Conservation (phyloP, 2,797 vertebrate genomes). For the Amblyopsis hoosieri region DNA sequence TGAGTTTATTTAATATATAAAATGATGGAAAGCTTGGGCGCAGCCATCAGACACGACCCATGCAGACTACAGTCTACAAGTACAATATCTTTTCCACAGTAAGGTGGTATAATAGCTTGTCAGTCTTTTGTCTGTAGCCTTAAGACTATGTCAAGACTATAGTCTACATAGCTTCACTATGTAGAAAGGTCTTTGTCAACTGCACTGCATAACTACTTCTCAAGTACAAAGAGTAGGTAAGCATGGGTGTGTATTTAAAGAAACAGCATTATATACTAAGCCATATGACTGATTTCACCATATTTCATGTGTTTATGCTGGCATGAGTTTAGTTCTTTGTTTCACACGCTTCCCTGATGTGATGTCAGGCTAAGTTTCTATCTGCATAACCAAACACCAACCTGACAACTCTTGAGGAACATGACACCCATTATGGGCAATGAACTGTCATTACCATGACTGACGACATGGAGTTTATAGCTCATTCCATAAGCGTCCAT, state of each 20-base stretch:
- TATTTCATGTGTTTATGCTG: too few relatives aligned
- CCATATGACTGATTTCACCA: background rate
- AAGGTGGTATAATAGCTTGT: too few relatives aligned
- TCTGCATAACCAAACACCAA: constrained; percentile 49
- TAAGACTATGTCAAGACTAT: too few relatives aligned
- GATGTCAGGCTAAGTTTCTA: constrained; percentile 48
- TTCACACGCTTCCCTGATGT: constrained; percentile 31
- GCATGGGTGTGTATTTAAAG: constrained; percentile 11
- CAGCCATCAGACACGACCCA: too few relatives aligned
- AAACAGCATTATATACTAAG: constrained; percentile 16
- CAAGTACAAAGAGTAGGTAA: constrained; percentile 18
- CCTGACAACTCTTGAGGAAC: constrained; percentile 67
- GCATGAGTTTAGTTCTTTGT: constrained; percentile 2
- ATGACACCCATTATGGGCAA: constrained; percentile 47
- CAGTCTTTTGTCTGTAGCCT: too few relatives aligned
- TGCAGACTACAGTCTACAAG: too few relatives aligned
- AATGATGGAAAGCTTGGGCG: too few relatives aligned
- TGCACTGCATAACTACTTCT: constrained; percentile 19
- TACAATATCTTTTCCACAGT: background rate
- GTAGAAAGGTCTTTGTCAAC: constrained; percentile 7
- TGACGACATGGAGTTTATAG: constrained; percentile 58
- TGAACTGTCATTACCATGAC: constrained; percentile 51
- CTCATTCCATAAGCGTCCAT: constrained; percentile 41
- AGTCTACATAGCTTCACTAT: too few relatives aligned
- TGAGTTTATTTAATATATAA: too few relatives aligned